phyloP scores from a whole-genome alignment of 2,797 vertebrate species.

The Rhyacichthys aspro region DNA sequence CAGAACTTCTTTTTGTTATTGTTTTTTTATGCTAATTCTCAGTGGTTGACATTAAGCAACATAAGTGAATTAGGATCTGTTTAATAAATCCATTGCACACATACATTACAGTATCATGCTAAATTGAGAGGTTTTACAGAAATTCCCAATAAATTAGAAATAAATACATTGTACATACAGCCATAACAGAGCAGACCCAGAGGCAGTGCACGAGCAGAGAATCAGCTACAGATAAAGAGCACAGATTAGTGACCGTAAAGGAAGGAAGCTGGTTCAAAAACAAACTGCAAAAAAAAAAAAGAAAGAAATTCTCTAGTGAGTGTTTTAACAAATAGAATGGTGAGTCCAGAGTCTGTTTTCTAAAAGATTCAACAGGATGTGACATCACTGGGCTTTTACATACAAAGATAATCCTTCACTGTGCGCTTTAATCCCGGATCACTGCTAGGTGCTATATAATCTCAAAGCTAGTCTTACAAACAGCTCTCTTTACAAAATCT shows the following conservation, averaged over 20 bases:
- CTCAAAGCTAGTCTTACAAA: constrained; percentile 18
- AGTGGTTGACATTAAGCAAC: not conserved
- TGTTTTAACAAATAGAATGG: constrained; percentile 9
- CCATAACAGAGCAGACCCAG: constrained; percentile 65
- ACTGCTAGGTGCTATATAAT: constrained; percentile 16
- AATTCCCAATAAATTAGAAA: constrained; percentile 74
- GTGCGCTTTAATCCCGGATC: constrained; percentile 62
- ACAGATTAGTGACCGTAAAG: constrained; percentile 51
- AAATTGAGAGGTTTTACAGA: constrained; percentile 58
- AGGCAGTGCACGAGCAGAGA: constrained; percentile 77
- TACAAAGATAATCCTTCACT: constrained; percentile 48
- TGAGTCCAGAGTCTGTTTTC: constrained; percentile 23
- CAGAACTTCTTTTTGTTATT: not conserved
- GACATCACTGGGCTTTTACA: constrained; percentile 44
- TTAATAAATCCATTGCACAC: constrained; percentile 81
- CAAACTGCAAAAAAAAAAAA: constrained; percentile 25
- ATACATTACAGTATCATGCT: constrained; percentile 73
- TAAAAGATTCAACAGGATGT: constrained; percentile 54
- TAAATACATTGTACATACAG: constrained; percentile 70
- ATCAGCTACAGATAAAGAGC: constrained; percentile 62
- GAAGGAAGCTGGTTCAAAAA: constrained; percentile 45
- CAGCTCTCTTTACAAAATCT: constrained; percentile 43
- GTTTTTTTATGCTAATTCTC: too few species aligned
- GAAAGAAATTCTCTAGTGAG: constrained; percentile 5
- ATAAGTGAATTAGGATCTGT: constrained; percentile 59